Evolutionary conservation across 2,113 vertebrate species (phyloP).

Genomic region (Gobiocypris rarus): DNA sequence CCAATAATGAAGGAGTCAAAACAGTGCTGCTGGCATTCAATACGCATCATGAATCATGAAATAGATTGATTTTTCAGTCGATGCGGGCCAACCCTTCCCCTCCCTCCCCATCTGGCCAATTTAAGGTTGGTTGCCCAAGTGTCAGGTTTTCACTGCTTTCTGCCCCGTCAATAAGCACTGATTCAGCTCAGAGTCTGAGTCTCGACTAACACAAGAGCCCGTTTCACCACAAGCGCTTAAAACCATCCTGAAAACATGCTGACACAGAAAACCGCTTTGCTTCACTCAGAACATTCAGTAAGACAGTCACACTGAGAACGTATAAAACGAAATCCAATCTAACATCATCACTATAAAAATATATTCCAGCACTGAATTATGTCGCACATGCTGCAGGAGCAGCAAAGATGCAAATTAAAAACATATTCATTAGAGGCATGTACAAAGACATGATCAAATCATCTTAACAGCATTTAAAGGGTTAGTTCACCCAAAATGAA

Average conservation of each 20-base stretch:
- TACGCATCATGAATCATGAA: constrained; percentile 57
- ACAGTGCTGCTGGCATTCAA: constrained; percentile 32
- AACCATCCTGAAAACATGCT: constrained; percentile 3
- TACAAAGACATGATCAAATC: not conserved
- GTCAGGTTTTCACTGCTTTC: constrained; percentile 44
- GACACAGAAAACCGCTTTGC: constrained; percentile 18
- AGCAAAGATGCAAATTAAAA: constrained; percentile 43
- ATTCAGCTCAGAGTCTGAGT: constrained; percentile 6
- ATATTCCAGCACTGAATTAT: constrained; percentile 59
- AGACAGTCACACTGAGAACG: not conserved
- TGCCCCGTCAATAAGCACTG: constrained; percentile 38
- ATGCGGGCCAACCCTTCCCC: constrained; percentile 20
- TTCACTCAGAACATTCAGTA: constrained; percentile 16
- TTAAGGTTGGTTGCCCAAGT: constrained; percentile 45
- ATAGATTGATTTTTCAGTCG: constrained; percentile 54
- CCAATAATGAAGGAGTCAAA: constrained; percentile 55
- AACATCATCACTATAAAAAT: constrained; percentile 38
- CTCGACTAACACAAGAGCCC: constrained; percentile 14
- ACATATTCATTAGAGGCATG: constrained; percentile 23
- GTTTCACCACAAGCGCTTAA: not conserved
- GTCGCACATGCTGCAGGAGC: constrained; percentile 28
- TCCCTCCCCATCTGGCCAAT: constrained; percentile 34
- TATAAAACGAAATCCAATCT: constrained; percentile 23
- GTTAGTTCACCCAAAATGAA: too few species aligned
- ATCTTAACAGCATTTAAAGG: not conserved